Evolutionary conservation across 2,888 invertebrate genomes (phyloP), one percentile per base, ranked within the genome.

Genomic region (Smittia sp.): DNA sequence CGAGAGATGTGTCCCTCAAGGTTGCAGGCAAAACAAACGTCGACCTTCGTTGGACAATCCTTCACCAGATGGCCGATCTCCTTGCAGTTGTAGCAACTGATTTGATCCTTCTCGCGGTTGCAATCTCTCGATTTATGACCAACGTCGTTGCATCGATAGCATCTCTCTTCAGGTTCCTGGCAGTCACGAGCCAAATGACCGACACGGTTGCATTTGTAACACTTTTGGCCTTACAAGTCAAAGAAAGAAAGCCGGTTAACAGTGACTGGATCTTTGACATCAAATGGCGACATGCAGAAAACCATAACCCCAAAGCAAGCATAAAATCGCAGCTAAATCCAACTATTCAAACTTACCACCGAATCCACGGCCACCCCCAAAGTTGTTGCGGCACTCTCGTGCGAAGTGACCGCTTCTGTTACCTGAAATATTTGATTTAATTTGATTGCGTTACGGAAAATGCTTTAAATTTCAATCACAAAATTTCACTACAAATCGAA

Each of bases 51-150:
- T 20, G 72, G 72, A n/a, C 72, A 72, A 32, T 72, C 63, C 63
- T 63, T 63, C 4, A 38, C 69, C 3, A 54, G 58, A 32, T 93
- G 93, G 77, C 93, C 93, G 76, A 90, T 89, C 85, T 92, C 91
- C 84, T 90, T 90, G 86, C 94, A 94, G 83, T 91, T 93, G 88
- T 93, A 94, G 86, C 94, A 94, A 80, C 65, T 46, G 24, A 73
- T 65, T 32, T 73, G 65, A 65, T 73, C 73, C 27, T 63, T 65
- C 52, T 63, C 41, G 3, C 65, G 65, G 15, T 39, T 38, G 27
- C 95, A 95, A 84, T 95, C 94, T 84, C 93, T 93, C 79, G 95
- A 94, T 85, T 95, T 94, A 85, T 95, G 94, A 77, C 94, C 96
- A 81, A 93, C 89, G 77, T 91, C 83, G 77, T 83, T 83, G 79